Base-by-base conservation (phyloP, 37 sponge, comb jelly and placozoan genomes). In the Tethya wilhelma region DNA sequence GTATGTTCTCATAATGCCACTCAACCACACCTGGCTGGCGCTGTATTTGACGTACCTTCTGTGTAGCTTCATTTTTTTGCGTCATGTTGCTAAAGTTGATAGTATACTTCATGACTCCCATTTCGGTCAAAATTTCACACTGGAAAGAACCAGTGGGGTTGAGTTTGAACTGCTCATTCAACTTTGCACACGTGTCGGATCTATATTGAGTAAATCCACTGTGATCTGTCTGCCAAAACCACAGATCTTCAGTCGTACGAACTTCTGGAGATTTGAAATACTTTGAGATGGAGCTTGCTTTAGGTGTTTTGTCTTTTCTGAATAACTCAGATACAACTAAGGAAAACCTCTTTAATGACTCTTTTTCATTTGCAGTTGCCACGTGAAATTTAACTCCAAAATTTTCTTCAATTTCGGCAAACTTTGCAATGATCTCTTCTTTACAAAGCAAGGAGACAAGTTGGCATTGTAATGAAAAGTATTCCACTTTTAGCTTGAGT, bases 1-100 rank as follows among this genome's bases (percentile, higher is more conserved):
- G 14, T 19, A 19, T 14, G 53, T 49, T 14, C 14, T 9, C 14
- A 14, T 49, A 49, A 14, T 19, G 53, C 53, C 53, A 49, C 14
- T 49, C 14, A 49, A 49, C 53, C 14, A 14, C 53, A 9, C 53
- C 53, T 49, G 9, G 14, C 53, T 49, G 53, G 14, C 14, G 53
- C 53, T 14, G 53, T 19, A 49, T 49, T 49, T 49, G 53, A 49
- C 34, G 29, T 66, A 20, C 59, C 45, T 14, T 40, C 44, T 7
- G 30, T 3, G 44, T 88, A 83, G 53, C 75, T 59, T 20, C 9
- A 9, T n/a, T n/a, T n/a, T n/a, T n/a, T n/a, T n/a, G n/a, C n/a
- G n/a, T n/a, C n/a, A n/a, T n/a, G n/a, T n/a, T n/a, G n/a, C n/a
- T n/a, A n/a, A n/a, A n/a, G n/a, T n/a, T n/a, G n/a, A n/a, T n/a